phyloP scores from a whole-genome alignment of 2,888 invertebrate genomes.

The Halictus quadricinctus region DNA sequence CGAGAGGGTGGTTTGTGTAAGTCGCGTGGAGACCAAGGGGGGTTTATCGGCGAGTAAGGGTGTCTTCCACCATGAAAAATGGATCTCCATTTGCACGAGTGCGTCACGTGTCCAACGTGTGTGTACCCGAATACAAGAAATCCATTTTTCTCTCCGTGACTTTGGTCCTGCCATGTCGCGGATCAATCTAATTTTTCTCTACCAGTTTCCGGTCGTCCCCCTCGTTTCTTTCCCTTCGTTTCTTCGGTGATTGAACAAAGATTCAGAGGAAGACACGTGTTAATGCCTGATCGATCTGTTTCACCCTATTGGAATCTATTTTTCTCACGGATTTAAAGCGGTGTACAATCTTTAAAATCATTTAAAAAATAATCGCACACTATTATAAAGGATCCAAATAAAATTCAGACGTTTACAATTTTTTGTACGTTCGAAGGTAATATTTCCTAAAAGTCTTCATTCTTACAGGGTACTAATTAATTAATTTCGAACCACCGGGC shows the following conservation, averaged over 20 bases:
- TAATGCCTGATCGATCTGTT: not conserved
- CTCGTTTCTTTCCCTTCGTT: not conserved
- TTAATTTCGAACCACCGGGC: not conserved
- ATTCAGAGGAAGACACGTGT: constrained; percentile 4
- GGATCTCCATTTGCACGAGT: constrained; percentile 60
- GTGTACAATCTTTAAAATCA: not conserved
- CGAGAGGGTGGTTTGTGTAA: constrained; percentile 1
- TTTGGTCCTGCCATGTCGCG: constrained; percentile 31
- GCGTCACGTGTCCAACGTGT: constrained; percentile 49
- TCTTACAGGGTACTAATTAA: not conserved
- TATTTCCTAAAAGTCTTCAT: not conserved
- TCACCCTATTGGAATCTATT: not conserved
- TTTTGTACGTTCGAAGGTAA: not conserved
- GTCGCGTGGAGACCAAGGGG: constrained; percentile 17
- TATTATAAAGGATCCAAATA: no score
- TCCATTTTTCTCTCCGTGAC: constrained; percentile 59
- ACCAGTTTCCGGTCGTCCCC: constrained; percentile 9
- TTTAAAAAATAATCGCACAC: not conserved
- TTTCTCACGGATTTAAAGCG: not conserved
- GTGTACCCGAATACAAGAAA: constrained; percentile 37
- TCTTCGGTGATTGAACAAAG: constrained; percentile 20
- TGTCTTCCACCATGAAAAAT: constrained; percentile 56
- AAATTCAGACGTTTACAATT: not conserved
- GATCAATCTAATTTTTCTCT: constrained; percentile 56
- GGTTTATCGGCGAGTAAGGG: constrained; percentile 23